Evolutionary conservation across 2,797 vertebrate genomes (phyloP).

Genomic region (Huso huso): DNA sequence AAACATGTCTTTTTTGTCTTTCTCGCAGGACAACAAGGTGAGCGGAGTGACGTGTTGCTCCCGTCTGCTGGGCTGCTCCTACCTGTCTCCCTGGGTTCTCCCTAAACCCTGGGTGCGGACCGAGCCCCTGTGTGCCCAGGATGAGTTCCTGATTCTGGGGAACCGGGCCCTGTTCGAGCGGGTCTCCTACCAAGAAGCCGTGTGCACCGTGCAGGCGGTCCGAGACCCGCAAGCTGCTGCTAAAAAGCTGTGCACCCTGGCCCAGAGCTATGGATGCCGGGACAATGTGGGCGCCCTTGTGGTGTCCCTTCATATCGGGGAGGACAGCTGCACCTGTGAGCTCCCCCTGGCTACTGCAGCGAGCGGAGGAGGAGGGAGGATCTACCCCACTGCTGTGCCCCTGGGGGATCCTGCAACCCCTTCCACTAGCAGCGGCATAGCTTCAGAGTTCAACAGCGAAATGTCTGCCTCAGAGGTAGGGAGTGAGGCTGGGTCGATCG

Average conservation of each 20-base stretch:
- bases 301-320: constrained; percentile 71
- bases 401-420: constrained; percentile 62
- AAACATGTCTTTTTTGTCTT: neutral
- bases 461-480: constrained; percentile 87
- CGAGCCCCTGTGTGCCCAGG: constrained; percentile 74
- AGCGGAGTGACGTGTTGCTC: constrained; percentile 94
- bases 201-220: constrained; percentile 72
- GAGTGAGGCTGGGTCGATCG: constrained; percentile 90
- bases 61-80: constrained; percentile 88
- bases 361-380: constrained; percentile 37
- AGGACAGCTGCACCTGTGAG: constrained; percentile 86
- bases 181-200: constrained; percentile 78
- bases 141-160: constrained; percentile 87
- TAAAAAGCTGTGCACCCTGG: constrained; percentile 90
- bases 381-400: constrained; percentile 40
- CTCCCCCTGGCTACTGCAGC: constrained; percentile 55
- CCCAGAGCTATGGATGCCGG: constrained; percentile 91
- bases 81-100: constrained; percentile 86
- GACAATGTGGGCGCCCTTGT: constrained; percentile 88
- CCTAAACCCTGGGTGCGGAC: constrained; percentile 86
- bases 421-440: constrained; percentile 79
- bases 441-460: constrained; percentile 87
- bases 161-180: constrained; percentile 86
- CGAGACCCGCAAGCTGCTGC: constrained; percentile 78
- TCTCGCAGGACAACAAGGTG: constrained; percentile 88